A percentile compares a stretch with the other conserved stretches of the same genome.
These are phyloP conservation scores for Clepsis dumicolana DNA, from an alignment of 2,888 invertebrate species.

Conservation along the genomic window DNA sequence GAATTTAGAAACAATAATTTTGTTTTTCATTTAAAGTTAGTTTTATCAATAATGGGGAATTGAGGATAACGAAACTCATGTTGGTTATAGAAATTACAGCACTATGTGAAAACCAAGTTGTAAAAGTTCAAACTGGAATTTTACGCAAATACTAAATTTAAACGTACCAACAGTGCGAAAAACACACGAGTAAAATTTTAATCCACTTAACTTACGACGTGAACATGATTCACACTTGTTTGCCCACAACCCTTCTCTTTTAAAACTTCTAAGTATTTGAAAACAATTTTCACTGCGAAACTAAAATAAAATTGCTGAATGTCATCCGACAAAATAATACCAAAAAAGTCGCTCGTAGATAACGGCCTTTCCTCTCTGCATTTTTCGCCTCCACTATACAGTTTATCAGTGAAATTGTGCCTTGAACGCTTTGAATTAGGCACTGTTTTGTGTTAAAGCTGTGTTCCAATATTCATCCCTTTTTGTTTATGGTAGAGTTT, in stretches of 20 bases:
- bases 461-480: conserved; percentile 14
- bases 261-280: conserved; percentile 42
- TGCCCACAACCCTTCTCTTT: conserved; percentile 37
- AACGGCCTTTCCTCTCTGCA: conserved; percentile 52
- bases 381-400: conserved; percentile 24
- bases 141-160: neutral
- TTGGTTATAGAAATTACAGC: neutral
- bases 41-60: neutral
- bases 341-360: conserved; percentile 61
- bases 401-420: conserved; percentile 52
- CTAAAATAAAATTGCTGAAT: conserved; percentile 52
- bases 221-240: conserved; percentile 29
- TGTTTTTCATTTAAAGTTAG: neutral
- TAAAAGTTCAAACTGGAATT: neutral
- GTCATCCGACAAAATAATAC: conserved; percentile 60
- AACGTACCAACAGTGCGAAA: neutral
- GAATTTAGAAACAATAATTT: neutral
- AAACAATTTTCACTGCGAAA: conserved; percentile 51
- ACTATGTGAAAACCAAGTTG: neutral
- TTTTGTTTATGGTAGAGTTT: conserved; percentile 49
- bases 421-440: conserved; percentile 54
- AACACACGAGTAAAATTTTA: conserved; percentile 30
- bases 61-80: neutral
- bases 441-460: conserved; percentile 53
- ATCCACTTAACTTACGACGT: conserved; percentile 36